phyloP scores from a whole-genome alignment of 2,113 vertebrate genomes.

The Protobothrops flavoviridis region DNA sequence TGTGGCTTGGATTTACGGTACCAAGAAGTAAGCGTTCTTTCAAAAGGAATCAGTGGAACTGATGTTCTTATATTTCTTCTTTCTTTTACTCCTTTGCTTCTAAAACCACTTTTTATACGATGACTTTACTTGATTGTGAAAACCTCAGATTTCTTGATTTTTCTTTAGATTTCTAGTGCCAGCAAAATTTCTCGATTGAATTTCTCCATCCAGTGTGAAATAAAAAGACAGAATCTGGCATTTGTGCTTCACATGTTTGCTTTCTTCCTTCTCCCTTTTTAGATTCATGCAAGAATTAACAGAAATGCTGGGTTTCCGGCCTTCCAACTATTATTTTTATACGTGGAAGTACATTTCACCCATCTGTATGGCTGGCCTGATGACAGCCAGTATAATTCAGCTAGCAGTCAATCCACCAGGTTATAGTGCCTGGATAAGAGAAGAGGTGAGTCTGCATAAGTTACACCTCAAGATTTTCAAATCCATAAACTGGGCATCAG shows the following conservation, averaged over 20 bases:
- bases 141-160: not conserved
- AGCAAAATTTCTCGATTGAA: fast-evolving
- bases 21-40: slow-evolving; percentile 83
- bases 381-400: slow-evolving; percentile 86
- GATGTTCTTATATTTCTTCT: not conserved
- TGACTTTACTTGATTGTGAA: not conserved
- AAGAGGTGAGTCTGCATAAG: slow-evolving; percentile 81
- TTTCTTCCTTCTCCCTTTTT: not conserved
- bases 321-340: slow-evolving; percentile 91
- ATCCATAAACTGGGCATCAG: not conserved
- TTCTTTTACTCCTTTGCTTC: not conserved
- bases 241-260: fast-evolving
- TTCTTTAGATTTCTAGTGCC: fast-evolving
- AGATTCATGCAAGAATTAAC: slow-evolving; percentile 99
- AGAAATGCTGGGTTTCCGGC: slow-evolving; percentile 95
- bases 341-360: slow-evolving; percentile 97
- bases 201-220: fast-evolving
- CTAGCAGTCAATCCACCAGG: slow-evolving; percentile 90
- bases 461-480: not conserved
- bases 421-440: slow-evolving; percentile 92
- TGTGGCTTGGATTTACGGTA: slow-evolving; percentile 97
- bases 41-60: not conserved
- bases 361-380: slow-evolving; percentile 85
- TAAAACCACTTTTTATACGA: not conserved
- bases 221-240: not conserved